Conservation (phyloP, 30 jellyfish, hydroid and myxozoan species). For the Rhopilema esculentum region DNA sequence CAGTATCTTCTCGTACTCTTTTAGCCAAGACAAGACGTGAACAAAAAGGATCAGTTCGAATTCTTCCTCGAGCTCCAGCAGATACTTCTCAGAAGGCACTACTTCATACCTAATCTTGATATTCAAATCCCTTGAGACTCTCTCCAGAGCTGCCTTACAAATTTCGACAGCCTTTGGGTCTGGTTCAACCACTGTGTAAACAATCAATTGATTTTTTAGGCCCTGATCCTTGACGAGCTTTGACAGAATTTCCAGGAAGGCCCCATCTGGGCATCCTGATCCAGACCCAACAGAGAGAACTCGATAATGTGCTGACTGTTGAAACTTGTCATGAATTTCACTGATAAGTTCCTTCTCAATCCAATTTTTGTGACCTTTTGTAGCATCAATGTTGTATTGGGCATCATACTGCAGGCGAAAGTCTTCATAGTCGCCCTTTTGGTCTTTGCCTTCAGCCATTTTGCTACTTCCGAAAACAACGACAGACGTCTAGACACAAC, state of each 20-base stretch:
- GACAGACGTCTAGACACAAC: too few species aligned
- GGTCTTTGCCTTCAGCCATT: conserved; percentile 19
- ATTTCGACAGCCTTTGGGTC: conserved; percentile 51
- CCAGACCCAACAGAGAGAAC: conserved; percentile 47
- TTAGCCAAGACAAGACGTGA: conserved; percentile 46
- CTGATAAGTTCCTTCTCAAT: conserved; percentile 16
- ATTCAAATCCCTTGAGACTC: conserved; percentile 14
- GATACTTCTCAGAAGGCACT: conserved; percentile 30
- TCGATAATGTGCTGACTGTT: conserved; percentile 14
- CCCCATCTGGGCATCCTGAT: conserved; percentile 41
- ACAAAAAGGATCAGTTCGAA: conserved; percentile 50
- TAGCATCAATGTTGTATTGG: neutral
- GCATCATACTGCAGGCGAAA: conserved; percentile 21
- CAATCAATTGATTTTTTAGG: neutral
- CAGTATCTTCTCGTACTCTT: conserved; percentile 14
- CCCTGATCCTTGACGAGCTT: conserved; percentile 10
- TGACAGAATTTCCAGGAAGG: conserved; percentile 5
- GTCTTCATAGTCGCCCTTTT: conserved; percentile 2
- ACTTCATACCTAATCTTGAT: neutral
- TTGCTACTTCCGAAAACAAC: neutral
- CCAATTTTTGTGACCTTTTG: conserved; percentile 44
- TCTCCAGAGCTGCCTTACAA: conserved; percentile 23
- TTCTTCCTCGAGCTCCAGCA: conserved; percentile 4
- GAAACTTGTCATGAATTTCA: conserved; percentile 14
- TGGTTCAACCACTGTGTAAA: conserved; percentile 39